Base-by-base conservation (phyloP, 1,140 invertebrate genomes). In the Druon quercuslanigerum region DNA sequence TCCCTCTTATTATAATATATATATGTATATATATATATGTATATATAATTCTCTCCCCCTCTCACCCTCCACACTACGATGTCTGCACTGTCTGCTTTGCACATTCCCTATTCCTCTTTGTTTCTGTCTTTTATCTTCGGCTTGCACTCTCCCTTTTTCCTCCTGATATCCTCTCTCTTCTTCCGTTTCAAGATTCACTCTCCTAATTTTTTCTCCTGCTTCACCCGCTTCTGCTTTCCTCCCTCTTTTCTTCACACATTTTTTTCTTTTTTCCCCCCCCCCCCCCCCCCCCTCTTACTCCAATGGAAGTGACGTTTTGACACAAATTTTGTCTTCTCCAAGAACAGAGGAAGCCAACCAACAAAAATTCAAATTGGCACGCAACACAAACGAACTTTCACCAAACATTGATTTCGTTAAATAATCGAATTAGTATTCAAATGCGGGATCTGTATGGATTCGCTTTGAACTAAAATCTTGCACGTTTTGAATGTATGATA, bases 41-140 rank as follows among this genome's bases (percentile, higher is more conserved):
- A 25, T 25, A 25, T 25, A 25, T 25, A 25, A 2, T 2, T 25
- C 1, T 25, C 1, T 25, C 85, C 85, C 85, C 82, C 78, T 87
- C 87, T 86, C 78, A 7, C 40, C 40, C 40, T 40, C 40, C 40
- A 7, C 40, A 5, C 6, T 5, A 40, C 40, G 40, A 40, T 40
- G 40, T 40, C 8, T 40, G 40, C 40, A 40, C 40, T 40, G 40
- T 40, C 40, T 40, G 40, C 51, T 75, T 77, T 72, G 57, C 75
- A 25, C 71, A 73, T 74, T 56, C 71, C 46, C 40, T 51, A 33
- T 71, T 40, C 46, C 74, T 78, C 73, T 72, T 71, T 76, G 73
- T 57, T 75, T 66, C 72, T 78, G 51, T 75, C 77, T 73, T 33
- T 5, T n/a, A 50, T 52, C 56, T 50, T 74, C 46, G 46, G 19